Evolutionary conservation across 2,113 vertebrate genomes (phyloP), one percentile per base, ranked within the genome.

Genomic region (Hippocampus comes): DNA sequence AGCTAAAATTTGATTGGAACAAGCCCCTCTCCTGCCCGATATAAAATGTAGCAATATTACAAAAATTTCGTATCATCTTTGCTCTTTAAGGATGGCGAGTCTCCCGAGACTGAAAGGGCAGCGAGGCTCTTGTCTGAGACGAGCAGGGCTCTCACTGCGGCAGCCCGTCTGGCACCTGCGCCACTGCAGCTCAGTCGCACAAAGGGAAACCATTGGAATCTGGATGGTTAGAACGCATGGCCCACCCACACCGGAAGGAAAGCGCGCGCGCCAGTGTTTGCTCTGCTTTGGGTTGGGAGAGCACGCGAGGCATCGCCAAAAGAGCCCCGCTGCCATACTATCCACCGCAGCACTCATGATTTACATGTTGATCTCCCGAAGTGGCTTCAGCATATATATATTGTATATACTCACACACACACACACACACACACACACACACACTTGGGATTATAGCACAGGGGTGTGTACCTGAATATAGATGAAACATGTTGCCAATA

Each of bases 131-230:
- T 72, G 78, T 85, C 84, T 76, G 66, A 68, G 86, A 84, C 88
- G 82, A 75, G 84, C 73, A 75, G 88, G 86, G 59, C 78, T 88
- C 75, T 86, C 84, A 89, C 88, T 83, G 89, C 83, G 79, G 87
- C 80, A 84, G 80, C 82, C 84, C 55, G 3, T 56, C 72, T 83
- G 84, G 78, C 76, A 75, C 74, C 79, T 78, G 64, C 14, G 25
- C 79, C 27, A 63, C 84, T 75, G 78, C 80, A 77, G 78, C 87
- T 83, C 84, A 79, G 81, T 72, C 71, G 60, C 75, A 84, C 20
- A 82, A 59, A 77, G 75, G 66, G 38, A 65, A 46, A 64, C 85
- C 81, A 89, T 74, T 78, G 84, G 82, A 88, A 90, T 88, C 85
- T 76, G 74, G 76, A 89, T 83, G 84, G 79, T 68, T 59, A 56